phyloP scores from a whole-genome alignment of 2,113 vertebrate species.

The Equus quagga region DNA sequence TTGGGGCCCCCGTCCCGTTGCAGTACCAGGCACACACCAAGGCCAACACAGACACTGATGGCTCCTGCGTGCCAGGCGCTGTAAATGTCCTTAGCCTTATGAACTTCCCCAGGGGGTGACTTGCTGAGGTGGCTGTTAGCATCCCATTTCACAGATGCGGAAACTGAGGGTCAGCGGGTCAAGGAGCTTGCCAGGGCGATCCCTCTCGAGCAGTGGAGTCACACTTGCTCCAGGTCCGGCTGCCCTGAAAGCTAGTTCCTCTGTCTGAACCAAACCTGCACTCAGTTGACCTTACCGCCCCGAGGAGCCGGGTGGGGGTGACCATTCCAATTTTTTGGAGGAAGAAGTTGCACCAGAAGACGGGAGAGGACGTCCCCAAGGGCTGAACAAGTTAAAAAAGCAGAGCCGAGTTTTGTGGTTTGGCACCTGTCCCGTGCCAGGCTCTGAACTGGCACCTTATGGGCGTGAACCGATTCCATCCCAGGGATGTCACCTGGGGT shows the following conservation, averaged over 20 bases:
- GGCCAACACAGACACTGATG: background rate
- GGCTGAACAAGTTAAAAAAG: background rate
- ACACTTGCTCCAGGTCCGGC: background rate
- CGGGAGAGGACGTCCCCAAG: too few relatives aligned
- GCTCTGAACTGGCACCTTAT: background rate
- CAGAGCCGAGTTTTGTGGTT: background rate
- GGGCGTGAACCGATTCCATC: background rate
- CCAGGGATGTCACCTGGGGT: background rate
- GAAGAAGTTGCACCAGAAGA: background rate
- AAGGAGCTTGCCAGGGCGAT: background rate
- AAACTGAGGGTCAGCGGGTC: background rate
- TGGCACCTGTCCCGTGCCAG: background rate
- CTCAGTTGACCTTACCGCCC: background rate
- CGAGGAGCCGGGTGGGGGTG: background rate
- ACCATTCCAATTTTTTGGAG: background rate
- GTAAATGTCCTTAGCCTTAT: background rate
- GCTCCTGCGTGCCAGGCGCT: background rate
- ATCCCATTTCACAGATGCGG: background rate
- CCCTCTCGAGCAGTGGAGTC: background rate
- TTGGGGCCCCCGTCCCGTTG: too few relatives aligned
- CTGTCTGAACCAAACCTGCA: background rate
- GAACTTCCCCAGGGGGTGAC: background rate
- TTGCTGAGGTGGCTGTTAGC: background rate
- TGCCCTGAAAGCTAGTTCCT: background rate
- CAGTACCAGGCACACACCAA: background rate